A percentile compares a stretch with the other conserved stretches of the same genome.
phyloP scores from a whole-genome alignment of 2,113 vertebrate genomes.

The Nyctereutes procyonoides region DNA sequence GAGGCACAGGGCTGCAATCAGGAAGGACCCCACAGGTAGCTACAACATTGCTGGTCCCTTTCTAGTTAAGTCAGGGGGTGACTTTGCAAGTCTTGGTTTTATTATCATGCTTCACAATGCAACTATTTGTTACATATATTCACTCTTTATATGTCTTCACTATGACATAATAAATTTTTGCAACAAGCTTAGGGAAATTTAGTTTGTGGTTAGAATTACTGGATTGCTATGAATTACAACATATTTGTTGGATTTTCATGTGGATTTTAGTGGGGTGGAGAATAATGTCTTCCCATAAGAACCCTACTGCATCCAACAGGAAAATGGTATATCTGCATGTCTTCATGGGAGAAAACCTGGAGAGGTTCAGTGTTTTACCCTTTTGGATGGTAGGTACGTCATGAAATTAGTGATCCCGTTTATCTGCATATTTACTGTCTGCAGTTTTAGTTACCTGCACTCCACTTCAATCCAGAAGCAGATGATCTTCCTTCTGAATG shows the following conservation, averaged over 20 bases:
- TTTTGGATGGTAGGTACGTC: not conserved
- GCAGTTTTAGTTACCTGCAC: not conserved
- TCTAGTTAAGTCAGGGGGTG: not conserved
- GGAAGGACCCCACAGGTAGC: not conserved
- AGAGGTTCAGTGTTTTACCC: not conserved
- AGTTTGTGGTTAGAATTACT: slow-evolving; percentile 3
- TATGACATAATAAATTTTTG: not conserved
- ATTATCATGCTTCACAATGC: not conserved
- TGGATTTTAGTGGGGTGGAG: not conserved
- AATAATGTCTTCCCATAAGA: not conserved
- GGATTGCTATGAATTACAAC: not conserved
- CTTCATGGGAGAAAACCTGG: not conserved
- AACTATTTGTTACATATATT: not conserved
- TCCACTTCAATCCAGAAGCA: not conserved
- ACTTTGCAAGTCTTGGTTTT: not conserved
- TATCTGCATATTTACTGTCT: not conserved
- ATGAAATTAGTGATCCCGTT: not conserved
- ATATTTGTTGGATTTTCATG: not conserved
- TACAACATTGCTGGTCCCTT: not conserved
- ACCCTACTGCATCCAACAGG: not conserved
- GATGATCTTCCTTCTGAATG: not conserved
- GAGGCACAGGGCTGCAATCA: not conserved
- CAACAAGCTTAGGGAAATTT: not conserved
- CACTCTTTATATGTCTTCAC: not conserved
- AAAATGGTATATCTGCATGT: not conserved